Conservation (phyloP, 2,113 vertebrate genomes). For the Eretmochelys imbricata region DNA sequence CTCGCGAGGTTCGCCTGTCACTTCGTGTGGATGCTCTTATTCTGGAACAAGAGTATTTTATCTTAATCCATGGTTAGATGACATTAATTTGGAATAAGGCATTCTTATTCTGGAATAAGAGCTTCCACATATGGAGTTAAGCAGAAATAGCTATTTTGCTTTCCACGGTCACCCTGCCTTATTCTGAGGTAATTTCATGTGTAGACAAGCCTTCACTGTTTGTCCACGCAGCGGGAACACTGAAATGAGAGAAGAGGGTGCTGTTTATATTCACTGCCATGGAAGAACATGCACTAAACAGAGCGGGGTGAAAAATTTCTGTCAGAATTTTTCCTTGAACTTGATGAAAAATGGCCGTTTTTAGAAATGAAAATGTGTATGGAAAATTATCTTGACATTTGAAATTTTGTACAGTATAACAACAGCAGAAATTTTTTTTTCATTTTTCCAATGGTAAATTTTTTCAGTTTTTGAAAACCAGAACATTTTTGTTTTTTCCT, state of each 20-base stretch:
- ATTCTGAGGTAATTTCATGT: too few relatives aligned
- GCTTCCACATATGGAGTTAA: too few relatives aligned
- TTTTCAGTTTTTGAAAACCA: constrained; percentile 4
- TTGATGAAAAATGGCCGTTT: not conserved
- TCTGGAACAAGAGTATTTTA: too few relatives aligned
- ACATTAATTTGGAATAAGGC: too few relatives aligned
- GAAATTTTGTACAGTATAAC: not conserved
- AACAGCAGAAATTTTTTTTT: not conserved
- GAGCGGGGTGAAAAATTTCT: constrained; percentile 8
- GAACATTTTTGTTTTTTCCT: not conserved
- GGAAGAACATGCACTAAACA: constrained; percentile 46
- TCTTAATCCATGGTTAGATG: too few relatives aligned
- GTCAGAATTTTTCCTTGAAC: constrained; percentile 13
- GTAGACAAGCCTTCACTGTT: too few relatives aligned
- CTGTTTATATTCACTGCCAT: not conserved
- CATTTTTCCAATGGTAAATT: not conserved
- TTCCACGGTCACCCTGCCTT: too few relatives aligned
- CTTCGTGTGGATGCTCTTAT: not conserved
- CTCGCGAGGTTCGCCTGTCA: not conserved
- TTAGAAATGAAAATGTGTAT: constrained; percentile 10
- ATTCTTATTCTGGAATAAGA: too few relatives aligned
- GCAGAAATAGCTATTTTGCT: too few relatives aligned
- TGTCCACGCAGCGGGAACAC: fast-evolving
- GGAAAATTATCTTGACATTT: constrained; percentile 11
- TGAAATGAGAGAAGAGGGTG: not conserved